These are phyloP conservation scores for Marronus borbonicus DNA, from an alignment of 2,888 invertebrate genomes.

Conservation along the genomic window DNA sequence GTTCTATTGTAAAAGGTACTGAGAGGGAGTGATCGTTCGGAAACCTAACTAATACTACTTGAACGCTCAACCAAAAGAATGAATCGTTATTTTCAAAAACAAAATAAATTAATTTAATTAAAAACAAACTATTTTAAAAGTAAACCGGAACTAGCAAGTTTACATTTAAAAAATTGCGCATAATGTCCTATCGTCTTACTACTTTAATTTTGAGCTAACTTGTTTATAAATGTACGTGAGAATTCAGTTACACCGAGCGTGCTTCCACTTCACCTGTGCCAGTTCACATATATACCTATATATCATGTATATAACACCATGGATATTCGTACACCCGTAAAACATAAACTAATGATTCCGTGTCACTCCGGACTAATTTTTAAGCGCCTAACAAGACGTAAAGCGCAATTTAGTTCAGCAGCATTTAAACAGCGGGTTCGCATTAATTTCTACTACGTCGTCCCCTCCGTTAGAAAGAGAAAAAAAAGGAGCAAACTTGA, in stretches of 20 bases:
- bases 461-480: background rate
- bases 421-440: conserved; percentile 3
- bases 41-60: no score
- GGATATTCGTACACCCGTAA: background rate
- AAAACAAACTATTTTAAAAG: no score
- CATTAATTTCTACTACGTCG: conserved; percentile 3
- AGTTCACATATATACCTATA: conserved; percentile 2
- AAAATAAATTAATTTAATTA: no score
- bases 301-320: background rate
- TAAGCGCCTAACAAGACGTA: conserved; percentile 1
- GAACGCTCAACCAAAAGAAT: no score
- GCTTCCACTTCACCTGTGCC: background rate
- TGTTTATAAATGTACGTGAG: background rate
- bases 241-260: background rate
- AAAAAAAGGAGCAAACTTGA: background rate
- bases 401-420: conserved; percentile 2
- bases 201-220: no score
- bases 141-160: no score
- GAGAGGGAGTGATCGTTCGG: no score
- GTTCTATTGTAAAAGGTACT: no score
- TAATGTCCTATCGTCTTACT: no score
- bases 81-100: no score
- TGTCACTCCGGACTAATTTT: background rate
- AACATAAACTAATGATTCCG: background rate
- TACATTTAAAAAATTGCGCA: no score